Evolutionary conservation across 2,113 vertebrate species (phyloP), one percentile per base, ranked within the genome.

Genomic region (Murina feae): DNA sequence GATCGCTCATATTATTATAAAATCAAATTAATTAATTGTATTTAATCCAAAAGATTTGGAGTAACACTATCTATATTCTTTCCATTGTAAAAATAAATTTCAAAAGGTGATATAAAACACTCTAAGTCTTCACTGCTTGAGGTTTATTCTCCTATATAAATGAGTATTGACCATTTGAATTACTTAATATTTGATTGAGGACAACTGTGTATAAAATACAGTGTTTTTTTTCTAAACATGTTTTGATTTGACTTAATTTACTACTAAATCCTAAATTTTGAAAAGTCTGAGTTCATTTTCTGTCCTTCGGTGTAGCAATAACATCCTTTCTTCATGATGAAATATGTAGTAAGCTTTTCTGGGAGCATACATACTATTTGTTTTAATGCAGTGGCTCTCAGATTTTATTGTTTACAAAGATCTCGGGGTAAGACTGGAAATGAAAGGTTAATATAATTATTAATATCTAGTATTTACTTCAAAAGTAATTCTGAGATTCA

Each of bases 1-100:
- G 20, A 1, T 86, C 20, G 71, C n/a, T 81, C 13, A 13, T 79
- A 20, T 86, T 65, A 39, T 90, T 95, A 69, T 9, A 87, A 81
- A 89, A 78, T 81, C 12, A 92, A 51, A 82, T 71, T 58, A 63
- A 37, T 39, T 86, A 39, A 47, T 58, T 86, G 4, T 66, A 78
- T 92, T 92, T 94, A 68, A 72, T 90, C 35, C 30, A 74, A 44
- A 74, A 71, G 13, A 68, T 79, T 94, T 79, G 37, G 35, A 92
- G 3, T 68, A 78, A 17, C 42, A 37, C 4, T 39, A 6, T 53
- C n/a, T 81, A 12, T 75, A 49, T 91, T 84, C 30, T 75, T 91
- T 93, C 80, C 28, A 96, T 4, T 18, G 37, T 80, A 81, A 90
- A 55, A 51, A 35, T 81, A 58, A 39, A 80, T 88, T 80, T 80